Base-by-base conservation (phyloP, 2,888 invertebrate species). In the Penaeus monodon region DNA sequence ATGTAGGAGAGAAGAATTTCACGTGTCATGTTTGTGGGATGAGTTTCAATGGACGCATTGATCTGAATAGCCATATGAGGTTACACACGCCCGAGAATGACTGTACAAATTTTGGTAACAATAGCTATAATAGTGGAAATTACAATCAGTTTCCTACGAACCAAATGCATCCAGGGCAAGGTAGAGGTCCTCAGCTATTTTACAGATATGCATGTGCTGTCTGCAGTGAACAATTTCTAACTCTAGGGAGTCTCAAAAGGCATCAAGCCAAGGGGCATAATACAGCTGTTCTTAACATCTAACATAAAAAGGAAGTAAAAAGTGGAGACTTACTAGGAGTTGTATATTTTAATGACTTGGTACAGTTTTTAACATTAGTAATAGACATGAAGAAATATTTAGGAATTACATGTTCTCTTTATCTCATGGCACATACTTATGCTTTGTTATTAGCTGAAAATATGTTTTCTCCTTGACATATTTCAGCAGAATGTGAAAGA, bases 191-290 rank as follows among this genome's bases (percentile, higher is more conserved):
- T 49, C 80, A 80, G 70, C 74, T 78, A 22, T 68, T 33, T 82
- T 77, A 82, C 38, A 86, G 82, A 78, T 86, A 82, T 76, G 78
- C 78, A 20, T 86, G 86, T 82, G 77, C 70, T 70, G 17, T 64
- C 12, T 86, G 86, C 70, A 86, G 68, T 81, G 82, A 86, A 27
- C 82, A 86, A 57, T 86, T 86, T 44, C 66, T 82, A 38, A 82
- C 66, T 78, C 86, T 86, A 66, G 86, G 86, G 6, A 86, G 86
- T 27, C 82, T 86, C 3, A 86, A 86, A 64, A 77, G 86, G 22
- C 86, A 86, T 44, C 82, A 86, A 81, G 81, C 86, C 29, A 85
- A 74, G 33, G 85, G 74, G 14, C 85, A 85, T 38, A 79, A 70
- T 12, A 33, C 78, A 33, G 82, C 77, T 77, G 57, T 77, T 27